These are phyloP conservation scores for Diceros bicornis DNA, from an alignment of 2,797 vertebrate genomes.

Conservation along the genomic window DNA sequence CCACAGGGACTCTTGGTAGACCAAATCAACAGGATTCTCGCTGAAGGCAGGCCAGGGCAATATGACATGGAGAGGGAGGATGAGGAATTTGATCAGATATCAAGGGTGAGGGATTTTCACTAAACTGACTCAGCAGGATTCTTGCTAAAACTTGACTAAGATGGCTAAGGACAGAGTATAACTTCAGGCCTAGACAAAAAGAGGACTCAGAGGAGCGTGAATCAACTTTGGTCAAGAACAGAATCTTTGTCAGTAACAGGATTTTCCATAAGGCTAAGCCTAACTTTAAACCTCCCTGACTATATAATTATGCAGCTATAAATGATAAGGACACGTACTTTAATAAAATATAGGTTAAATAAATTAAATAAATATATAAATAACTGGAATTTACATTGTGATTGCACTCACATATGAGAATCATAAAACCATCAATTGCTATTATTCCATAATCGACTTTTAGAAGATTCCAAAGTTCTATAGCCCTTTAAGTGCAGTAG, in stretches of 20 bases:
- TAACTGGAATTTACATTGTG: neutral
- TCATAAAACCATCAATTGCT: neutral
- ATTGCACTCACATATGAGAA: neutral
- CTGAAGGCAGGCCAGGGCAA: neutral
- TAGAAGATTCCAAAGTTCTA: neutral
- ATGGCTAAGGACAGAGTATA: neutral
- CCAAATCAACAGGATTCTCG: neutral
- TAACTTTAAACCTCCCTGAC: neutral
- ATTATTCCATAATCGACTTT: neutral
- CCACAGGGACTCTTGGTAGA: neutral
- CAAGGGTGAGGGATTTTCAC: neutral
- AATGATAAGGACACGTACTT: neutral
- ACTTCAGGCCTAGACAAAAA: neutral
- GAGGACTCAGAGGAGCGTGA: neutral
- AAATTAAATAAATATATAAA: neutral
- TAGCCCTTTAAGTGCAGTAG: neutral
- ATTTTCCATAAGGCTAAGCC: neutral
- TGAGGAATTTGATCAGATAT: neutral
- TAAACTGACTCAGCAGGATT: neutral
- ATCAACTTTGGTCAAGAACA: neutral
- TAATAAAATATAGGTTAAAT: conserved; percentile 9
- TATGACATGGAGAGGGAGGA: neutral
- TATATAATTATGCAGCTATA: neutral
- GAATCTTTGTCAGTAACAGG: neutral
- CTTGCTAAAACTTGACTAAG: neutral